Evolutionary conservation across 2,113 vertebrate genomes (phyloP).

Genomic region (Marmota flaviventris): DNA sequence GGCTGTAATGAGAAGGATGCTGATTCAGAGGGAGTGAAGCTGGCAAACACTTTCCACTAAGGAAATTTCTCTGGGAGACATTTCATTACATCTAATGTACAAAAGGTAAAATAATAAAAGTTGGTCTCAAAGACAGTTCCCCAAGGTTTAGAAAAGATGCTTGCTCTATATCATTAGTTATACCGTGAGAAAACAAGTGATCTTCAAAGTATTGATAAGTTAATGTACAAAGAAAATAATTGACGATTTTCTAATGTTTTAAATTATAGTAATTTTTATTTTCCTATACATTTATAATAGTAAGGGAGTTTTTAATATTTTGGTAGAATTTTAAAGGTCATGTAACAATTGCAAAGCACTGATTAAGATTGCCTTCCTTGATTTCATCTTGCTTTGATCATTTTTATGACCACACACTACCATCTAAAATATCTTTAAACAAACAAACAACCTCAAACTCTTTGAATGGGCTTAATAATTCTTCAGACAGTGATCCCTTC

Average conservation of each 20-base stretch:
- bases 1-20: background rate
- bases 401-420: no score
- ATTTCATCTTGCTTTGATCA: no score
- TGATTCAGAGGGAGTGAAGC: background rate
- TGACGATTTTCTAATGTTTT: background rate
- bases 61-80: background rate
- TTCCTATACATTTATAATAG: no score
- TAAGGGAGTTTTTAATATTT: no score
- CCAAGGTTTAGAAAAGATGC: background rate
- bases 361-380: no score
- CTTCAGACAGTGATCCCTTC: no score
- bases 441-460: no score
- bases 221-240: background rate
- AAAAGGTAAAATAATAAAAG: slow-evolving; percentile 24
- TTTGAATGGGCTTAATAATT: no score
- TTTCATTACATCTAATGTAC: background rate
- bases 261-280: background rate
- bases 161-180: background rate
- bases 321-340: no score
- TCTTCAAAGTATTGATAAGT: background rate
- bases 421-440: no score
- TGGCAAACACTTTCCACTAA: background rate
- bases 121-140: background rate
- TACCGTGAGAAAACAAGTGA: background rate
- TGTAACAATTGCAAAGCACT: no score